phyloP scores from a whole-genome alignment of 2,888 invertebrate genomes.

The Eustalomyia histrio region DNA sequence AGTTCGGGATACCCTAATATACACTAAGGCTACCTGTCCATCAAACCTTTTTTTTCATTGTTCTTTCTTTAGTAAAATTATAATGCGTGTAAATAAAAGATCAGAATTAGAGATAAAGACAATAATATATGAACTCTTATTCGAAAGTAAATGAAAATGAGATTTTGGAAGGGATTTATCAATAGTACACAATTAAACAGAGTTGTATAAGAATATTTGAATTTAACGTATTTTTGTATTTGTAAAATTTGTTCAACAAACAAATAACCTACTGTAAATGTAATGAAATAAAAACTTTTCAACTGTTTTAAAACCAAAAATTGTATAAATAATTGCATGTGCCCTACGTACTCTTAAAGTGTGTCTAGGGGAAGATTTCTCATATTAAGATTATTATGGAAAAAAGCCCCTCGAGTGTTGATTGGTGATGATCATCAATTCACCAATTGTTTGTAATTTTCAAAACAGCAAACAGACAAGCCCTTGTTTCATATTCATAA shows the following conservation, averaged over 20 bases:
- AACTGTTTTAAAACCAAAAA: not conserved
- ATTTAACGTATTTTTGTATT: not conserved
- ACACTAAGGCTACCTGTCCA: conserved; percentile 36
- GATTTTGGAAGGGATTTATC: not conserved
- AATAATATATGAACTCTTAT: not conserved
- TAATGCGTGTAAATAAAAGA: conserved; percentile 39
- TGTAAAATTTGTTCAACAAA: too few relatives aligned
- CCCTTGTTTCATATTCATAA: conserved; percentile 39
- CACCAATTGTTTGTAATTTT: conserved; percentile 33
- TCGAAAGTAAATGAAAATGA: not conserved
- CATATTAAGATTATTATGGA: not conserved
- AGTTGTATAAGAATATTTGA: not conserved
- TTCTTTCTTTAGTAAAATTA: conserved; percentile 9
- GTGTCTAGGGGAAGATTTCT: conserved; percentile 52
- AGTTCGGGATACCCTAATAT: too few relatives aligned
- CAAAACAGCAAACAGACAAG: conserved; percentile 34
- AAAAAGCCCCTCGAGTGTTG: conserved; percentile 56
- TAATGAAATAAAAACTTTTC: not conserved
- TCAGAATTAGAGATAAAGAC: conserved; percentile 27
- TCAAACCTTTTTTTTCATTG: conserved; percentile 1
- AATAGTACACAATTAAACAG: not conserved
- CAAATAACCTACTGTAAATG: not conserved
- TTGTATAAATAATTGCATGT: conserved; percentile 36
- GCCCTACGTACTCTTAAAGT: conserved; percentile 57
- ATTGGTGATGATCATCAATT: conserved; percentile 52